phyloP scores from a whole-genome alignment of 64 coral and sea anemone genomes.

The Orbicella faveolata region DNA sequence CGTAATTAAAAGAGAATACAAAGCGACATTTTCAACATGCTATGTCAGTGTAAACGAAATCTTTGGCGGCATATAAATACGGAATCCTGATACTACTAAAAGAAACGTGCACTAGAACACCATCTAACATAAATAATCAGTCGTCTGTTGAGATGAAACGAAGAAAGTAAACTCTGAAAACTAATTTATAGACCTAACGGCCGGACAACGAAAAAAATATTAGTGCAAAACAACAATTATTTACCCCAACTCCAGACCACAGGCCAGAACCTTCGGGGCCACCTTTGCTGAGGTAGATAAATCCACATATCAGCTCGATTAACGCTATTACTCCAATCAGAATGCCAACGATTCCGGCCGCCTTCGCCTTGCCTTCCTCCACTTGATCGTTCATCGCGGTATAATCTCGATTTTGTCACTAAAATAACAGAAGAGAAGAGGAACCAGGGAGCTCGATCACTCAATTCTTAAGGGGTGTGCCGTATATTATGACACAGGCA shows the following conservation, averaged over 20 bases:
- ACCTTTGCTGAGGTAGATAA: background rate
- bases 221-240: background rate
- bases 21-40: too few species aligned
- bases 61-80: too few species aligned
- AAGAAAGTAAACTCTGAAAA: background rate
- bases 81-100: too few species aligned
- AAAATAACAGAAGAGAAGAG: too few species aligned
- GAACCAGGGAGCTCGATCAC: too few species aligned
- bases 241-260: conserved; percentile 38
- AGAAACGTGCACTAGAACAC: too few species aligned
- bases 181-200: background rate
- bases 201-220: background rate
- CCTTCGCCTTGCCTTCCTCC: conserved; percentile 13
- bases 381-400: background rate
- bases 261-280: conserved; percentile 8
- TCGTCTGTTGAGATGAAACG: background rate
- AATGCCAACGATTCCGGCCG: conserved; percentile 29
- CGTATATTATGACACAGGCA: too few species aligned
- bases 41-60: too few species aligned
- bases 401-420: too few species aligned
- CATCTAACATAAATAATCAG: too few species aligned
- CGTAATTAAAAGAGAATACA: too few species aligned
- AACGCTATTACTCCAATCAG: background rate
- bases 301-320: conserved; percentile 13
- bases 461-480: too few species aligned